Percentiles rank a stretch among this genome's conserved stretches.
phyloP scores from a whole-genome alignment of 2,888 invertebrate genomes.

The Copidosoma aretas region DNA sequence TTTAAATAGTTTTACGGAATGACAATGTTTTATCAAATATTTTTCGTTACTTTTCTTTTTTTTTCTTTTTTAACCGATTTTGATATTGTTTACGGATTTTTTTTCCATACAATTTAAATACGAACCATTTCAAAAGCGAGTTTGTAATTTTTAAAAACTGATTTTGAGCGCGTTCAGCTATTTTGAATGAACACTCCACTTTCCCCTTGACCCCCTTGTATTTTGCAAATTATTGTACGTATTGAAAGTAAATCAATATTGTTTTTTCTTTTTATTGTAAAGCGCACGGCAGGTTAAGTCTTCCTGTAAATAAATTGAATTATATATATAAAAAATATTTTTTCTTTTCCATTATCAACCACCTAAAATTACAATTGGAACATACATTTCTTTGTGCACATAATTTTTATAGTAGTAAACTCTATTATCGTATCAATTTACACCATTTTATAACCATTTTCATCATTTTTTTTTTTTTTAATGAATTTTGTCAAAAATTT shows the following conservation, averaged over 20 bases:
- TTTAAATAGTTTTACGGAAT: conserved; percentile 26
- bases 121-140: no score
- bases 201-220: conserved; percentile 30
- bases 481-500: background rate
- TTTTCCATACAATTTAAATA: no score
- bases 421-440: no score
- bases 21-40: conserved; percentile 9
- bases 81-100: no score
- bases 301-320: conserved; percentile 43
- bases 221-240: conserved; percentile 36
- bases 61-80: conserved; percentile 8
- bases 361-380: conserved; percentile 17
- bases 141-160: no score
- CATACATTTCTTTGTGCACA: no score
- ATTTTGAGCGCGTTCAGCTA: conserved; percentile 16
- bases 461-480: conserved; percentile 3
- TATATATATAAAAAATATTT: conserved; percentile 31
- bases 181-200: conserved; percentile 31
- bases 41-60: conserved; percentile 5
- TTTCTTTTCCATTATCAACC: conserved; percentile 32
- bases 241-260: conserved; percentile 36
- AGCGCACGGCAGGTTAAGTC: conserved; percentile 43
- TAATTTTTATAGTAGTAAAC: no score
- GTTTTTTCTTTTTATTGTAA: conserved; percentile 40
- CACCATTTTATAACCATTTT: no score